Evolutionary conservation across 2,113 vertebrate species (phyloP).

Genomic region (Amblyopsis rosae): DNA sequence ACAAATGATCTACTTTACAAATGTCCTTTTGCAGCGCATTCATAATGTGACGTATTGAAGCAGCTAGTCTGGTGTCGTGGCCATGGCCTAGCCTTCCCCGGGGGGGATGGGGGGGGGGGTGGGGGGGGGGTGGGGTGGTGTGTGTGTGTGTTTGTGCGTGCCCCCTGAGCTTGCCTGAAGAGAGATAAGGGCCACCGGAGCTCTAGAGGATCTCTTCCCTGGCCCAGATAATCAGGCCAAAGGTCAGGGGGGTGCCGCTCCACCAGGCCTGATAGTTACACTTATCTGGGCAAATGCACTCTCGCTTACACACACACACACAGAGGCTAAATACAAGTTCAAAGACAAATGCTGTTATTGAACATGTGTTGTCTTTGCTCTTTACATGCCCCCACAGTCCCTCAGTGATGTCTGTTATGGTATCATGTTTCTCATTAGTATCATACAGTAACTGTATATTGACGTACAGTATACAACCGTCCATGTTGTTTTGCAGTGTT

Average conservation of each 20-base stretch:
- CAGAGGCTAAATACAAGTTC: not conserved
- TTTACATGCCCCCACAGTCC: too few species aligned
- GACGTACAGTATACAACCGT: not conserved
- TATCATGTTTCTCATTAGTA: too few species aligned
- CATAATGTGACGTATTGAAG: constrained; percentile 17
- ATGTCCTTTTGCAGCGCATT: not conserved
- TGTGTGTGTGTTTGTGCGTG: constrained; percentile 8
- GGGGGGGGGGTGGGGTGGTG: not conserved
- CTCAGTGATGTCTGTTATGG: too few species aligned
- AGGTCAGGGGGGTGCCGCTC: constrained; percentile 29
- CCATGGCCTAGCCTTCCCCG: not conserved
- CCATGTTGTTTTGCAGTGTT: not conserved
- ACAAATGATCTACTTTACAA: not conserved
- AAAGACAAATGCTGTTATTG: not conserved
- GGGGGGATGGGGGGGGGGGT: too few species aligned
- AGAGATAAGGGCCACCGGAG: constrained; percentile 42
- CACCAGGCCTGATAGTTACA: constrained; percentile 14
- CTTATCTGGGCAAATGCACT: not conserved
- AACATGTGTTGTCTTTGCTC: too few species aligned
- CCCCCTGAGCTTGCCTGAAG: constrained; percentile 20
- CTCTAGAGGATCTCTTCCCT: constrained; percentile 30
- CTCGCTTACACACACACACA: not conserved
- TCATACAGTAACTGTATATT: not conserved
- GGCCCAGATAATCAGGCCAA: constrained; percentile 46
- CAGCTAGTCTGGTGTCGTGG: constrained; percentile 1